Percentiles rank a stretch among this genome's conserved stretches.
These are phyloP conservation scores for Octomys mimax DNA, from an alignment of 2,797 vertebrate genomes.

Conservation along the genomic window DNA sequence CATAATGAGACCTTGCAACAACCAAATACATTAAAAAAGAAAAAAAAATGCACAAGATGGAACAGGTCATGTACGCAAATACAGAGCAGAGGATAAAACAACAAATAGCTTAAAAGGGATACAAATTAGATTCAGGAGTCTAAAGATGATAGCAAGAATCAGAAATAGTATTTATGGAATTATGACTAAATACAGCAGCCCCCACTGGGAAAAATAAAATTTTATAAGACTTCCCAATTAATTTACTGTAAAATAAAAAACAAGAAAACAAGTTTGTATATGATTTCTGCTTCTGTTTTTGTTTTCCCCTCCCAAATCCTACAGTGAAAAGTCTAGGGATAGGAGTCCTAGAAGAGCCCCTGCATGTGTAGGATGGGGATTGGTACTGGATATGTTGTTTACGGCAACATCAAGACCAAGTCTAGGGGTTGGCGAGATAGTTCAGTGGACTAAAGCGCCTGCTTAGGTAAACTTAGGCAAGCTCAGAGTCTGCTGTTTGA, in stretches of 20 bases:
- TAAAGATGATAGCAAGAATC: neutral
- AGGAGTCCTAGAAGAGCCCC: neutral
- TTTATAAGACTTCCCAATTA: neutral
- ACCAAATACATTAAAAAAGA: too few relatives aligned
- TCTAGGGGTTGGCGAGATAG: neutral
- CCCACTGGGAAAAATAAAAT: neutral
- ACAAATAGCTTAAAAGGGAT: neutral
- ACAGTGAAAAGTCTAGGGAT: neutral
- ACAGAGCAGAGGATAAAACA: neutral
- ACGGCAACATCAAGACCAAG: neutral
- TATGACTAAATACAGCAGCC: neutral
- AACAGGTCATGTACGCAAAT: neutral
- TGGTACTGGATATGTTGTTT: neutral
- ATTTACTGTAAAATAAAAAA: neutral
- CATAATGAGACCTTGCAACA: too few relatives aligned
- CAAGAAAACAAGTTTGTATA: neutral
- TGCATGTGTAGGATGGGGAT: neutral
- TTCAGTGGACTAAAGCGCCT: too few relatives aligned
- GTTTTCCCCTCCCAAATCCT: neutral
- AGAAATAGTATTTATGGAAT: neutral
- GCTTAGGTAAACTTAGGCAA: too few relatives aligned
- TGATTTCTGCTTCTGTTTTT: neutral
- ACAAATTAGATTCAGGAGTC: neutral
- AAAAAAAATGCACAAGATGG: neutral
- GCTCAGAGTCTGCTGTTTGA: too few relatives aligned